A percentile compares a stretch with the other conserved stretches of the same genome.
These are phyloP conservation scores for Episyrphus balteatus DNA, from an alignment of 1,140 invertebrate species.

Conservation along the genomic window DNA sequence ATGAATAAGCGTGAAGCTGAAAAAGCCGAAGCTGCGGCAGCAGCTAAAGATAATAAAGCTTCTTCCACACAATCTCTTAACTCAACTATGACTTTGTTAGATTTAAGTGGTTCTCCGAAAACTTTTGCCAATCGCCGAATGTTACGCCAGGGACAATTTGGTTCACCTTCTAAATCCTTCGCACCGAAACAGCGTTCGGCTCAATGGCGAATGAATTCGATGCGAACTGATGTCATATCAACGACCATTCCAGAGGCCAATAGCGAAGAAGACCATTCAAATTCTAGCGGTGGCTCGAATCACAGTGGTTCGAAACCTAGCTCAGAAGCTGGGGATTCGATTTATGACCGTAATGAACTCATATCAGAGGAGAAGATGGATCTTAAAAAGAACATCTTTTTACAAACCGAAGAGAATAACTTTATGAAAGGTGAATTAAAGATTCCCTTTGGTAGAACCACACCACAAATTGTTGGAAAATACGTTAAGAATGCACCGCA, in stretches of 20 bases:
- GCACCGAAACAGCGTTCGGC: constrained; percentile 56
- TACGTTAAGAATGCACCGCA: no score
- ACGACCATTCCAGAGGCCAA: constrained; percentile 75
- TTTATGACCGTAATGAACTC: constrained; percentile 5
- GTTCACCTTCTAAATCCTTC: constrained; percentile 42
- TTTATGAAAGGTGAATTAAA: constrained; percentile 35
- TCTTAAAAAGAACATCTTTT: constrained; percentile 33
- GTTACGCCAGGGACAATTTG: constrained; percentile 42
- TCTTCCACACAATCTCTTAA: constrained; percentile 17
- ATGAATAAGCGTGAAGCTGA: constrained; percentile 30
- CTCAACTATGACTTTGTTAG: constrained; percentile 38
- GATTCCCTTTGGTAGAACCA: constrained; percentile 13
- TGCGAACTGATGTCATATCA: constrained; percentile 67
- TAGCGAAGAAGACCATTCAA: constrained; percentile 52
- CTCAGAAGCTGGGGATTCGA: constrained; percentile 10
- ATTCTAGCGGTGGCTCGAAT: constrained; percentile 13
- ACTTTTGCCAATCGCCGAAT: constrained; percentile 49
- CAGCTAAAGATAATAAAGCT: not conserved
- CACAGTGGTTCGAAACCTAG: constrained; percentile 13
- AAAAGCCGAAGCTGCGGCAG: not conserved
- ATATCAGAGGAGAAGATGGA: constrained; percentile 16
- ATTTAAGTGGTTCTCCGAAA: constrained; percentile 53
- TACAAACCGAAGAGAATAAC: constrained; percentile 37
- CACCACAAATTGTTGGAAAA: not conserved
- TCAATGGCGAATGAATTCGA: constrained; percentile 57